Conservation (phyloP, 2,113 vertebrate genomes). For the Tringa solitaria region DNA sequence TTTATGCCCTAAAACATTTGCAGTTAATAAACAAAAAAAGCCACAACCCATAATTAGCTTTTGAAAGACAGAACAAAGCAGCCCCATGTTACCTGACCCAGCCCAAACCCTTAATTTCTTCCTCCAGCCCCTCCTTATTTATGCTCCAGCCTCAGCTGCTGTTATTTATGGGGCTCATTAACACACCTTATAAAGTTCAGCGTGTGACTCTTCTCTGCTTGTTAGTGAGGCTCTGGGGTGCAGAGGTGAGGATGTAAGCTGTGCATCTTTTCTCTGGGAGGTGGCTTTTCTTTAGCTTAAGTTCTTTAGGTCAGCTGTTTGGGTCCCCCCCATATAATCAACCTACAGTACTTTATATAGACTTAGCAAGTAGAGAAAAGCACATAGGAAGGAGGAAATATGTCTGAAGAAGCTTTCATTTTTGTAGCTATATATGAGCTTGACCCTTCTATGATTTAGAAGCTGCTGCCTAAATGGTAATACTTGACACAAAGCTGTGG, state of each 20-base stretch:
- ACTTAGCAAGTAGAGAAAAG: rapidly evolving
- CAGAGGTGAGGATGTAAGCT: background rate
- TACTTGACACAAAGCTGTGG: background rate
- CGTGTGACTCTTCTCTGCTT: background rate
- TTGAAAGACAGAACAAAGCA: rapidly evolving
- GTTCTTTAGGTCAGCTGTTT: background rate
- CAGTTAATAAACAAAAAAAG: rapidly evolving
- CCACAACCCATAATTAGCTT: rapidly evolving
- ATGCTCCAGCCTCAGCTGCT: background rate
- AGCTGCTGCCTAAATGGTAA: background rate
- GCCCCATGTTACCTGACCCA: rapidly evolving
- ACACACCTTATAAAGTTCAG: background rate
- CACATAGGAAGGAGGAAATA: rapidly evolving
- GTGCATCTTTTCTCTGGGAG: background rate
- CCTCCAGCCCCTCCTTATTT: rapidly evolving
- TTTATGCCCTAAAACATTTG: background rate
- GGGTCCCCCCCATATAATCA: rapidly evolving
- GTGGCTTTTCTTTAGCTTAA: rapidly evolving
- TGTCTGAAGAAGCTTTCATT: background rate
- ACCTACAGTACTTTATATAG: rapidly evolving
- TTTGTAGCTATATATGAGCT: background rate
- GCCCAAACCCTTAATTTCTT: rapidly evolving
- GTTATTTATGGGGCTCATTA: conserved; percentile 32
- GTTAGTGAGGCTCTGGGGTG: background rate
- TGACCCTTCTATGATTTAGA: background rate